Percentiles rank a stretch among this genome's conserved stretches.
These are phyloP conservation scores for Mesitornis unicolor DNA, from an alignment of 2,113 vertebrate genomes.

Conservation along the genomic window DNA sequence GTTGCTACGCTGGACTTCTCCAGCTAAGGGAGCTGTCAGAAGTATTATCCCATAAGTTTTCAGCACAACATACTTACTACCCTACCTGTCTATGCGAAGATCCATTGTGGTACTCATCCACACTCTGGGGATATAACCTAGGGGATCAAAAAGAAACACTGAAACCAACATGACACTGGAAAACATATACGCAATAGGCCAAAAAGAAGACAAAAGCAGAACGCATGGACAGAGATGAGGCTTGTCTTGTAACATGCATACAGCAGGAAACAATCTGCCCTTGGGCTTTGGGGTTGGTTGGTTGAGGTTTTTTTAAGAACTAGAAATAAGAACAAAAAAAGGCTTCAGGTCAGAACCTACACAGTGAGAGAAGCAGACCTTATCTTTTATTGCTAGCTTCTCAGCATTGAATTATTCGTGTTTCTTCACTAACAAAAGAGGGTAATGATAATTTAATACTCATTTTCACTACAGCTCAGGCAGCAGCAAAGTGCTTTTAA, in stretches of 20 bases:
- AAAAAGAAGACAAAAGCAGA: background rate
- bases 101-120: conserved; percentile 89
- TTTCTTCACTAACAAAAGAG: background rate
- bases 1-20: background rate
- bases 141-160: background rate
- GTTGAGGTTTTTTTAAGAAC: background rate
- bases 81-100: conserved; percentile 83
- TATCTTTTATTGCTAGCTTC: background rate
- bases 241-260: fast-evolving
- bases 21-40: background rate
- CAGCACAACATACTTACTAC: background rate
- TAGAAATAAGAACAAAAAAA: background rate
- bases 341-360: background rate
- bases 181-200: fast-evolving
- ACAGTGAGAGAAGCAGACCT: background rate
- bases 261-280: background rate
- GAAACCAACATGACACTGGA: background rate
- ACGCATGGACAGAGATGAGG: background rate
- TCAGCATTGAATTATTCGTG: background rate
- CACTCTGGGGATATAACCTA: conserved; percentile 87
- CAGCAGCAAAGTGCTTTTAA: background rate
- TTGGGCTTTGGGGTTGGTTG: background rate
- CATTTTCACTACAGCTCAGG: background rate
- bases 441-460: background rate
- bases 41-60: background rate